These are phyloP conservation scores for Chelonoidis abingdonii DNA, from an alignment of 2,113 vertebrate species.

Conservation along the genomic window DNA sequence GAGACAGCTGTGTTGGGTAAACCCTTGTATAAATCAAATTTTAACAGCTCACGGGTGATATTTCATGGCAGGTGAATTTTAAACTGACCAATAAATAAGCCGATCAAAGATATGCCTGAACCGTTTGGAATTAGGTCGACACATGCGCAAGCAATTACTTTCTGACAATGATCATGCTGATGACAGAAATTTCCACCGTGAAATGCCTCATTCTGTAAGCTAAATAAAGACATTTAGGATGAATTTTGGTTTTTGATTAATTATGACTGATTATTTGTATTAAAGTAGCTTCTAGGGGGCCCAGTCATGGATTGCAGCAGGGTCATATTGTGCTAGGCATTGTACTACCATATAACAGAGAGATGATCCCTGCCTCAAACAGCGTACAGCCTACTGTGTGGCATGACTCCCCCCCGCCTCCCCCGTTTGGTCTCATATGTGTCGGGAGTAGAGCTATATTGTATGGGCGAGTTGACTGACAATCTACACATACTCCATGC, in stretches of 20 bases:
- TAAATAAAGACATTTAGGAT: too few species aligned
- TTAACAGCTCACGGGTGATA: too few species aligned
- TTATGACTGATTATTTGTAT: too few species aligned
- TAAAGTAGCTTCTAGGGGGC: too few species aligned
- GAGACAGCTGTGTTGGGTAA: too few species aligned
- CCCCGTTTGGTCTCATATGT: neutral
- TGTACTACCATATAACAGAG: neutral
- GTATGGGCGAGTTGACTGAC: neutral
- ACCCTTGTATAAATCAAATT: too few species aligned
- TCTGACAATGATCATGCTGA: neutral
- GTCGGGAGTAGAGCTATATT: neutral
- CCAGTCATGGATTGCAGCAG: neutral
- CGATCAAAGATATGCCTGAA: too few species aligned
- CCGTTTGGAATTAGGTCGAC: too few species aligned
- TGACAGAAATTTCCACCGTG: neutral
- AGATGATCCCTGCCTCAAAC: neutral
- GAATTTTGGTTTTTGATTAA: neutral
- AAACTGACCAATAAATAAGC: too few species aligned
- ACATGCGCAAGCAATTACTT: too few species aligned
- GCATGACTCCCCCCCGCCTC: accelerated
- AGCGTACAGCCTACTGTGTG: neutral
- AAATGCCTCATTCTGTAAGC: neutral
- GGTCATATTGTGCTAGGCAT: neutral
- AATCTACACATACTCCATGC: neutral
- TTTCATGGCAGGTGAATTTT: too few species aligned